Evolutionary conservation across 2,113 vertebrate genomes (phyloP).

Genomic region (Pimephales promelas): DNA sequence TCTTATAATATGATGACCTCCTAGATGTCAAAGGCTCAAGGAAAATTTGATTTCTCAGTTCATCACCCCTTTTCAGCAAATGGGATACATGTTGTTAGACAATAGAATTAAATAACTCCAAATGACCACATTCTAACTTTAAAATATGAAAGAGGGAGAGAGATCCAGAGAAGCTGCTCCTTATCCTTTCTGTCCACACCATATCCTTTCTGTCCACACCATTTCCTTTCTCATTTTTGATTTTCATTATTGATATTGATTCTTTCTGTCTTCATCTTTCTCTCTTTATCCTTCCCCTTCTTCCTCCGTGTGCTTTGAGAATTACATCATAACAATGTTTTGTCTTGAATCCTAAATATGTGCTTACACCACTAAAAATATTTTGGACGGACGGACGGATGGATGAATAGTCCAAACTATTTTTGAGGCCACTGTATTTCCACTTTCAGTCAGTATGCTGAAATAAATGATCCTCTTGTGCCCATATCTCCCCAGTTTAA

Average conservation of each 20-base stretch:
- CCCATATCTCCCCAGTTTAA: background rate
- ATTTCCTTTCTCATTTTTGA: slow-evolving; percentile 24
- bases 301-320: background rate
- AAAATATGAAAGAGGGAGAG: background rate
- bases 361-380: background rate
- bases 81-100: background rate
- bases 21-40: no score
- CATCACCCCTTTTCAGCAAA: no score
- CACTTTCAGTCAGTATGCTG: background rate
- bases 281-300: background rate
- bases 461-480: background rate
- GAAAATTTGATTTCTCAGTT: no score
- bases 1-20: no score
- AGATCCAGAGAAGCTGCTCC: background rate
- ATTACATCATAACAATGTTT: background rate
- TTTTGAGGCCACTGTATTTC: background rate
- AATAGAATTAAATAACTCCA: background rate
- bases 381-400: background rate
- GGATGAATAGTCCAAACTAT: background rate
- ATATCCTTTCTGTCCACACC: slow-evolving; percentile 14
- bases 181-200: slow-evolving; percentile 8
- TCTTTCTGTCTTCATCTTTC: slow-evolving; percentile 27
- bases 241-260: slow-evolving; percentile 27
- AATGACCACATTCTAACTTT: background rate
- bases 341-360: background rate